Percentiles rank a stretch among this genome's conserved stretches.
Conservation (phyloP, 53 echinoderm and acorn worm genomes). For the Arbacia lixula region DNA sequence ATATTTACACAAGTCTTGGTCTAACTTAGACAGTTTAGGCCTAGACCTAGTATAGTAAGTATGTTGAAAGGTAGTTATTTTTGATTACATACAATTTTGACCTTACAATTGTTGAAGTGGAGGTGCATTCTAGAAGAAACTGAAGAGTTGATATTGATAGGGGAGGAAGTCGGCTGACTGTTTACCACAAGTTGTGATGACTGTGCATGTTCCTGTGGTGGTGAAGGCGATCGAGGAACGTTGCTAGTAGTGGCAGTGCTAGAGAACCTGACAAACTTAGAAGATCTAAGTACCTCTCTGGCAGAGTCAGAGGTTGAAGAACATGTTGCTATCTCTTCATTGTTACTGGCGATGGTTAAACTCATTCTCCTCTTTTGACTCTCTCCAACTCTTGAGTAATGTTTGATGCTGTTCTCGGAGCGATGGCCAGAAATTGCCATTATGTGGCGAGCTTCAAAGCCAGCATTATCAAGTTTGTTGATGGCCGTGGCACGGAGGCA, state of each 20-base stretch:
- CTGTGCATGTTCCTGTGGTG: too few relatives aligned
- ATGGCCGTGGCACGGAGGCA: conserved; percentile 42
- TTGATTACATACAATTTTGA: too few relatives aligned
- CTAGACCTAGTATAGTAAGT: too few relatives aligned
- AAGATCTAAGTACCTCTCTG: background rate
- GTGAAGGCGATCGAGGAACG: too few relatives aligned
- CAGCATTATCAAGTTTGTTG: conserved; percentile 43
- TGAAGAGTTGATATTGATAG: too few relatives aligned
- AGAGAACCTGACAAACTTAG: background rate
- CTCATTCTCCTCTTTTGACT: conserved; percentile 48
- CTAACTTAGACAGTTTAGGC: too few relatives aligned
- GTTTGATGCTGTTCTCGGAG: conserved; percentile 32
- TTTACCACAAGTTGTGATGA: too few relatives aligned
- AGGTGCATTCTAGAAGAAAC: too few relatives aligned
- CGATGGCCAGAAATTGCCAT: conserved; percentile 30
- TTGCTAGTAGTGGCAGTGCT: background rate
- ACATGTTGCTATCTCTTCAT: conserved; percentile 1
- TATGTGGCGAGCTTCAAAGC: conserved; percentile 44
- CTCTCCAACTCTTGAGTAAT: conserved; percentile 37
- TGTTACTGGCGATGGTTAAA: conserved; percentile 39
- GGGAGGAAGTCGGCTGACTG: too few relatives aligned
- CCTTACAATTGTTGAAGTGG: too few relatives aligned
- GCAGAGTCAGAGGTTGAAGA: background rate
- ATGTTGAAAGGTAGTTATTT: too few relatives aligned
- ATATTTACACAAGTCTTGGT: too few relatives aligned